Conservation (phyloP, 2,888 invertebrate genomes). For the Tetranychus truncatus region DNA sequence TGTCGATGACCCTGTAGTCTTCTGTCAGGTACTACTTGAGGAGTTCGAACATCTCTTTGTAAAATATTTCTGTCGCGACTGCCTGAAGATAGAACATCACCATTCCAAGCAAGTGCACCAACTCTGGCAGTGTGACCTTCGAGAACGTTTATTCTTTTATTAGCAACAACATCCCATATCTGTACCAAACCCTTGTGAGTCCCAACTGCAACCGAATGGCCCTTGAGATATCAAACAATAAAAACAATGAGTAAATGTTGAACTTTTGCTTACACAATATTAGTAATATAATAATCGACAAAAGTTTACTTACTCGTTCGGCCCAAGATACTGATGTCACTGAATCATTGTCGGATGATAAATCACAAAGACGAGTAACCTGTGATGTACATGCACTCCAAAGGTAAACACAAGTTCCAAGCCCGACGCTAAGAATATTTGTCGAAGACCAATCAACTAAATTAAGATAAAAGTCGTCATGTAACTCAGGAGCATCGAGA, state of each 20-base stretch:
- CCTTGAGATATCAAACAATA: slow-evolving; percentile 34
- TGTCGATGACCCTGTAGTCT: slow-evolving; percentile 78
- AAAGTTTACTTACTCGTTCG: slow-evolving; percentile 42
- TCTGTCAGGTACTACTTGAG: slow-evolving; percentile 52
- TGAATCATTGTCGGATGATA: slow-evolving; percentile 75
- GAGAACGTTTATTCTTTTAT: slow-evolving; percentile 73
- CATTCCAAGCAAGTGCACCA: slow-evolving; percentile 90
- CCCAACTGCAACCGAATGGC: slow-evolving; percentile 88
- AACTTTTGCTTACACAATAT: slow-evolving; percentile 14
- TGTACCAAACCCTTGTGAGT: slow-evolving; percentile 92
- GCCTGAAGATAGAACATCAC: slow-evolving; percentile 85
- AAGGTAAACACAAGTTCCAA: slow-evolving; percentile 90
- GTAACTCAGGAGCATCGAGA: slow-evolving; percentile 82
- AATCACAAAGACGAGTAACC: slow-evolving; percentile 53
- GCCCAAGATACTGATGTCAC: slow-evolving; percentile 99
- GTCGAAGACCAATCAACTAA: slow-evolving; percentile 98
- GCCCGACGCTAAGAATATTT: slow-evolving; percentile 90
- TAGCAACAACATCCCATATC: slow-evolving; percentile 90
- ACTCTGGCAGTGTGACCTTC: slow-evolving; percentile 68
- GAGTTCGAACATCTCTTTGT: slow-evolving; percentile 77
- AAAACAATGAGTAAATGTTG: background rate
- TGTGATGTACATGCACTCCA: slow-evolving; percentile 94
- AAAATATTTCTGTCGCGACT: slow-evolving; percentile 81
- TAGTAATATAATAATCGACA: background rate
- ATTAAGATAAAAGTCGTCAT: slow-evolving; percentile 97